Evolutionary conservation across 2,797 vertebrate genomes (phyloP), one percentile per base, ranked within the genome.

Genomic region (Sebastes alutus): DNA sequence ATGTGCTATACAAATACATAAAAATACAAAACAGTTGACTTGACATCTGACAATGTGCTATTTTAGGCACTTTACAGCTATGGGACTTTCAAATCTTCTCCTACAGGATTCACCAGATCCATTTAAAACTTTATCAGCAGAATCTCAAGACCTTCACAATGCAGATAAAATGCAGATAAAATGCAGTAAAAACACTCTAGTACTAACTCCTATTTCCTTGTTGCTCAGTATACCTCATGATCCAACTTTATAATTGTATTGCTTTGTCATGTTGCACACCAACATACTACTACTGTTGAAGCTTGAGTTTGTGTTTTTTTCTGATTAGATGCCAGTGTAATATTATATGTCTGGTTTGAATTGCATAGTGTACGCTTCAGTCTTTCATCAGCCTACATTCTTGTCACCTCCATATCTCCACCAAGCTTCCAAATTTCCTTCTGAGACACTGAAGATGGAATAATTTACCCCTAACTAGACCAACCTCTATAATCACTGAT

Each of bases 401-500:
- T 49, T 62, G 54, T 83, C 86, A 88, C 33, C n/a, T 29, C 75
- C 71, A 33, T 42, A 42, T 27, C 79, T 72, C 29, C 33, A n/a
- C 73, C 22, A 63, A 56, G 46, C 67, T 35, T 63, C 59, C 56
- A 29, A 46, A 32, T 78, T 67, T 72, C 63, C 78, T 49, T 81
- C 70, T 75, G 80, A 82, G 76, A 73, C 32, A 14, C 61, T 8
- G 65, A 77, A 75, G 82, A 72, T 82, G 80, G 84, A 90, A 87
- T 90, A 77, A 91, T 88, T 90, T 83, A 78, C 85, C 75, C 75
- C 72, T 78, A 86, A 93, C 67, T 38, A 87, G 72, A 77, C 74
- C 74, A 79, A 80, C 69, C 78, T 80, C 87, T 87, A 58, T 88
- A 90, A 86, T 90, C 82, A 85, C 83, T 92, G 86, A 92, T 91